Base-by-base conservation (phyloP, 2,113 vertebrate species). In the Galeopterus variegatus region DNA sequence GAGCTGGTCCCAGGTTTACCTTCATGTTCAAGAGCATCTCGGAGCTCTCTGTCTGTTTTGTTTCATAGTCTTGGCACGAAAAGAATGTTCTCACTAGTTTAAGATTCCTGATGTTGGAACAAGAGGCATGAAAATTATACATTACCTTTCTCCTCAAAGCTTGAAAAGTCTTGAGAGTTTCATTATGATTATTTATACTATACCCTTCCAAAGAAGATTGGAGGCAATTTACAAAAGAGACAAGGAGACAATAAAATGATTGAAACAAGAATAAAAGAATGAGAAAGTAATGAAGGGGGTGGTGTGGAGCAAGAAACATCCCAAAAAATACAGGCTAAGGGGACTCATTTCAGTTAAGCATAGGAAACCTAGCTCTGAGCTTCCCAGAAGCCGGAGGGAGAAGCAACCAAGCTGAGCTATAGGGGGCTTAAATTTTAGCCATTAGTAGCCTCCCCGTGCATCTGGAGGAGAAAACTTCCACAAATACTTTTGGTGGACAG, bases 111-210 rank as follows among this genome's bases (percentile, higher is more conserved):
- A 77, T 90, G 85, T 81, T 12, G 65, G 72, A 65, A 54, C 50
- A 64, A 93, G 77, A 79, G 77, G 73, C 36, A 33, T 54, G 73
- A 85, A 94, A 93, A 81, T 77, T 50, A 62, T 36, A 70, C 21
- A 52, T 54, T 85, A 28, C 94, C 89, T 93, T 94, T 93, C 54
- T 54, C 45, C 76, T 91, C 77, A 75, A 79, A 93, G 73, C 56
- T 79, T 48, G 28, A 33, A n/a, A 75, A 87, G 52, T 23, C 91
- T 82, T 73, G 60, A 50, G 36, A n/a, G 33, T 70, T 91, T 88
- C 67, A 48, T 60, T 67, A 65, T 36, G 31, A 19, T 90, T 90
- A 65, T 94, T 92, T 80, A 76, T 64, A 75, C 24, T 45, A 1
- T 21, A 41, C 18, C 73, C 64, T 82, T 91, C 88, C 94, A 95